phyloP scores from a whole-genome alignment of 2,113 vertebrate genomes.

The Campylorhamphus procurvoides region DNA sequence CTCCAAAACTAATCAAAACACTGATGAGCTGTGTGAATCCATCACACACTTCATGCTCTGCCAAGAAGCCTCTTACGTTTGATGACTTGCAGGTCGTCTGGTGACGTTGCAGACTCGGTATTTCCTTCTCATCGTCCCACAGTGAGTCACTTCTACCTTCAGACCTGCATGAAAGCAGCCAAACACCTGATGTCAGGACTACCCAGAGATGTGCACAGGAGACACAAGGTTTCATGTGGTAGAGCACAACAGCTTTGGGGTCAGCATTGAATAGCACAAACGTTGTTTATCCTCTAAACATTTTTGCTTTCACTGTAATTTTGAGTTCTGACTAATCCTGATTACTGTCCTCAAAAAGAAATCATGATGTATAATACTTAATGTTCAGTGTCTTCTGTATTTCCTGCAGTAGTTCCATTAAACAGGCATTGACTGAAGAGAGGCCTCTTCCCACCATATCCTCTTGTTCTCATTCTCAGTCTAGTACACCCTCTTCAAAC shows the following conservation, averaged over 20 bases:
- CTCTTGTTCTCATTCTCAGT: background rate
- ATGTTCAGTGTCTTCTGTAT: background rate
- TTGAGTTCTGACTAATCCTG: slow-evolving; percentile 8
- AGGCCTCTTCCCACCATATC: background rate
- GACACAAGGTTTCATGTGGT: background rate
- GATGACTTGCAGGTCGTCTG: slow-evolving; percentile 95
- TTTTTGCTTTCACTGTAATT: background rate
- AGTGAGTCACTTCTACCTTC: slow-evolving; percentile 99
- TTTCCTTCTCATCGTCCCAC: slow-evolving; percentile 98
- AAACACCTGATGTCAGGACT: slow-evolving; percentile 1
- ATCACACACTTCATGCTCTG: background rate
- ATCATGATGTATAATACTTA: background rate
- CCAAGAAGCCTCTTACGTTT: slow-evolving; percentile 84
- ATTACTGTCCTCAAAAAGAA: background rate
- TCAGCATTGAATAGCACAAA: background rate
- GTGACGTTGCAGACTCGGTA: slow-evolving; percentile 98
- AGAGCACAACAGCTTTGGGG: background rate
- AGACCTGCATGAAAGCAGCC: slow-evolving; percentile 82
- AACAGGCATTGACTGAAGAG: background rate
- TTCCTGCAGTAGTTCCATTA: background rate
- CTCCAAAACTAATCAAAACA: background rate
- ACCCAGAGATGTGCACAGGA: background rate
- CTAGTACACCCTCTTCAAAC: background rate
- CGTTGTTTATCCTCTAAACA: background rate
- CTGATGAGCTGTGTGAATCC: background rate